These are phyloP conservation scores for Cryptoblepharus egeriae DNA, from an alignment of 2,797 vertebrate species.

Conservation along the genomic window DNA sequence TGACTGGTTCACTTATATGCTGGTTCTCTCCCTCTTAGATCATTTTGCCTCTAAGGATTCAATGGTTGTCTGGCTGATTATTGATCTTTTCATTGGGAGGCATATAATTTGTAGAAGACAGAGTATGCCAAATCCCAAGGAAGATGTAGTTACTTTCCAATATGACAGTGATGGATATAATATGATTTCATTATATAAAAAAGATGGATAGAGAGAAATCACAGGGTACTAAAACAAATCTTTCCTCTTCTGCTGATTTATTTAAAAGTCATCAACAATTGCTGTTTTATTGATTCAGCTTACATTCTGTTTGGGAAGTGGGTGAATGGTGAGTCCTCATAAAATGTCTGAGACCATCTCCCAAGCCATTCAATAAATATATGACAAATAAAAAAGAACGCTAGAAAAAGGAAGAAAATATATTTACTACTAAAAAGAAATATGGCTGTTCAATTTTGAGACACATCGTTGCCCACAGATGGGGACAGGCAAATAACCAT, in stretches of 20 bases:
- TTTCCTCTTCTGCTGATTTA: constrained; percentile 56
- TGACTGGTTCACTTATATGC: neutral
- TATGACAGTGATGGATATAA: constrained; percentile 14
- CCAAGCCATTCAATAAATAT: constrained; percentile 37
- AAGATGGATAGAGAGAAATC: constrained; percentile 45
- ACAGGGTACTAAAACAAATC: constrained; percentile 33
- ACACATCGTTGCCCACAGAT: too few relatives aligned
- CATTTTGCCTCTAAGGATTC: constrained; percentile 27
- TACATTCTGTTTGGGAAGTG: constrained; percentile 54
- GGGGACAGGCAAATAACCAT: too few relatives aligned
- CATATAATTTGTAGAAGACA: constrained; percentile 33
- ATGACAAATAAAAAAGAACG: neutral
- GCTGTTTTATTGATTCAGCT: constrained; percentile 52
- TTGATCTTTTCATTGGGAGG: constrained; percentile 65
- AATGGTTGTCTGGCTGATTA: constrained; percentile 63
- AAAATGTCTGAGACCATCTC: constrained; percentile 59
- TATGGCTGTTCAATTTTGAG: neutral
- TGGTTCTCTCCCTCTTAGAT: constrained; percentile 22
- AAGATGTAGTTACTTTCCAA: constrained; percentile 14
- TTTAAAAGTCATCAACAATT: constrained; percentile 60
- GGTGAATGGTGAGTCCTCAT: constrained; percentile 50
- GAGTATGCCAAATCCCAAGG: constrained; percentile 37
- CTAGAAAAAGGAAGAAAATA: neutral
- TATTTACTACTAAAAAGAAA: neutral
- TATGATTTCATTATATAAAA: constrained; percentile 39